phyloP scores from a whole-genome alignment of 2,113 vertebrate species.

The Chinchilla lanigera region DNA sequence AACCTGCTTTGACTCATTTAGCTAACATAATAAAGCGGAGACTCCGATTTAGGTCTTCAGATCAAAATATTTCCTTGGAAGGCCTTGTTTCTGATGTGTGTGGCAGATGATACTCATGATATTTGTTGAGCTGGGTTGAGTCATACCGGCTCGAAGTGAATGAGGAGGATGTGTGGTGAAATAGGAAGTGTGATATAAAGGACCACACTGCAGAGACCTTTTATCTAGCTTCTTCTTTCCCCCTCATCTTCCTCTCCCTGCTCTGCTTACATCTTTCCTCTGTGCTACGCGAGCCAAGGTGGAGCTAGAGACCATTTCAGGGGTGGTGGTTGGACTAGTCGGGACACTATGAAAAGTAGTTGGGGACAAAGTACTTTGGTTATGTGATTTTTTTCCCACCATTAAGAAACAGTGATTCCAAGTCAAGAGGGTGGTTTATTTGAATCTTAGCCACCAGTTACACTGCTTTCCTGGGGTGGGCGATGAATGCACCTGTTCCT shows the following conservation, averaged over 20 bases:
- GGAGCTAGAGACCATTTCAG: not conserved
- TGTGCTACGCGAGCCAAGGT: not conserved
- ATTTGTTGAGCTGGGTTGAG: not conserved
- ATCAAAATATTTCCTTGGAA: not conserved
- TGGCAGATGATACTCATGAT: not conserved
- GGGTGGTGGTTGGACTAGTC: not conserved
- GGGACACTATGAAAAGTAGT: not conserved
- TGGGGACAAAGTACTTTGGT: not conserved
- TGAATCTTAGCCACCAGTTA: not conserved
- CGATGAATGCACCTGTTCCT: not conserved
- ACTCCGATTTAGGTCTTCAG: conserved; percentile 13
- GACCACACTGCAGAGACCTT: not conserved
- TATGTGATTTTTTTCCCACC: not conserved
- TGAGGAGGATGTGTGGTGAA: not conserved
- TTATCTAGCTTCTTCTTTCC: not conserved
- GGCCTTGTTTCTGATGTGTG: not conserved
- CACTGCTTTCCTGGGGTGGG: not conserved
- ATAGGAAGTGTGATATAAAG: not conserved
- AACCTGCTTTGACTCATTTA: not conserved
- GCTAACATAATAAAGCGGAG: not conserved
- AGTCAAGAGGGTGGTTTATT: not conserved
- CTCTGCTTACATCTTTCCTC: not conserved
- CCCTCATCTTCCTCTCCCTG: not conserved
- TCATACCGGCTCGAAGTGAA: not conserved
- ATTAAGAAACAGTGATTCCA: not conserved